phyloP scores from a whole-genome alignment of 2,113 vertebrate genomes.

The Trogon surrucura region DNA sequence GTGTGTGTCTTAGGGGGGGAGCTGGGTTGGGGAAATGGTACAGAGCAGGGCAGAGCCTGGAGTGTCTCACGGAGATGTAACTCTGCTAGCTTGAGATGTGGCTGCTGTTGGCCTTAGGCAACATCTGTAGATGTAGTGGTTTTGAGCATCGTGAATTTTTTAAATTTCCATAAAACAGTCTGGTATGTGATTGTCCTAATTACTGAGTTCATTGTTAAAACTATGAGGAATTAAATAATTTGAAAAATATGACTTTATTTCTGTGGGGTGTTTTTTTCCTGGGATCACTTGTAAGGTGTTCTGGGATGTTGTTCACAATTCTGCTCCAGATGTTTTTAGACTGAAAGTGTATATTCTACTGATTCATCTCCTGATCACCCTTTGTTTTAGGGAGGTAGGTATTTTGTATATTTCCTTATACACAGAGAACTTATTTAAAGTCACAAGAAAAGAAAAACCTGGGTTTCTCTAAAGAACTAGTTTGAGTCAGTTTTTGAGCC shows the following conservation, averaged over 20 bases:
- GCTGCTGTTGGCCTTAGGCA: neutral
- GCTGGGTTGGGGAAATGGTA: accelerated
- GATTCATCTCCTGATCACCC: accelerated
- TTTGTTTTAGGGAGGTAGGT: neutral
- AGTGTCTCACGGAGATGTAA: neutral
- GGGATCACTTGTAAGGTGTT: accelerated
- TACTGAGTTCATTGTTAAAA: neutral
- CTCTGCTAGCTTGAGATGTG: neutral
- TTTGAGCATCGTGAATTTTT: neutral
- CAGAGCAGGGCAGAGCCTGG: accelerated
- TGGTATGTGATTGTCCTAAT: neutral
- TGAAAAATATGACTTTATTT: neutral
- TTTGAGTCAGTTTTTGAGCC: neutral
- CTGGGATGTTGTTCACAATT: neutral
- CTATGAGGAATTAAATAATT: neutral
- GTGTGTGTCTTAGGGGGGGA: neutral
- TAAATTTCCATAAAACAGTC: neutral
- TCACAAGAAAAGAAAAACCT: neutral
- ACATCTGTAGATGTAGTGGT: accelerated
- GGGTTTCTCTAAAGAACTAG: neutral
- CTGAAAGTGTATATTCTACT: neutral
- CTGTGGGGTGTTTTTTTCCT: accelerated
- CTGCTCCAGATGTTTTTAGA: neutral
- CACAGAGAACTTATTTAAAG: neutral
- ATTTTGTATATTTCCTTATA: neutral